phyloP scores from a whole-genome alignment of 2,888 invertebrate species.

The Cheilosia scutellata region DNA sequence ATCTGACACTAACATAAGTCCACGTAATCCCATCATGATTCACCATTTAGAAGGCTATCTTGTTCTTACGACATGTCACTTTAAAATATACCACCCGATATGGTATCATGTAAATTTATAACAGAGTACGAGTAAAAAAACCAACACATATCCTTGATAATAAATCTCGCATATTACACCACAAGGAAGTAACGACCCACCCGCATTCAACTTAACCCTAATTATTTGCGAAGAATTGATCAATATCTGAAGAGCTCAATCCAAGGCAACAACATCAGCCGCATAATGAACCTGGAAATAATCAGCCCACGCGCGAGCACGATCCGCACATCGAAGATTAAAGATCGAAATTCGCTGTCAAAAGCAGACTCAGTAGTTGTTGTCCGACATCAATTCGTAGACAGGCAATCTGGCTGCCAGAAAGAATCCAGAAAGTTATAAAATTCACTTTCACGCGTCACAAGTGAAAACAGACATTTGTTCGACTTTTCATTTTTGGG shows the following conservation, averaged over 20 bases:
- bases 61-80: too few relatives aligned
- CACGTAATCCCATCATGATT: too few relatives aligned
- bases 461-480: conserved; percentile 53
- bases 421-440: conserved; percentile 48
- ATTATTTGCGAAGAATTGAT: conserved; percentile 47
- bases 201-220: conserved; percentile 1
- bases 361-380: background rate
- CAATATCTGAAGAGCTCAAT: conserved; percentile 31
- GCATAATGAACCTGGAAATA: conserved; percentile 7
- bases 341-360: conserved; percentile 23
- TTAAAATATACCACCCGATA: too few relatives aligned
- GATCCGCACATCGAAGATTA: background rate
- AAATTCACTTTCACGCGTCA: conserved; percentile 56
- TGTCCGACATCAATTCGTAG: conserved; percentile 1
- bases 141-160: conserved; percentile 8
- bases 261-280: conserved; percentile 15
- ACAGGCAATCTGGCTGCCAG: conserved; percentile 33
- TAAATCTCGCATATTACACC: conserved; percentile 8
- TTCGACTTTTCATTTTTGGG: conserved; percentile 11
- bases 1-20: too few relatives aligned
- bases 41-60: too few relatives aligned
- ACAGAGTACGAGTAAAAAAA: too few relatives aligned
- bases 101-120: too few relatives aligned
- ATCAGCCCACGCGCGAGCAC: conserved; percentile 23
- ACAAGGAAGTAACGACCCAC: conserved; percentile 3